These are phyloP conservation scores for Trichomycterus rosablanca DNA, from an alignment of 2,113 vertebrate species.

Conservation along the genomic window DNA sequence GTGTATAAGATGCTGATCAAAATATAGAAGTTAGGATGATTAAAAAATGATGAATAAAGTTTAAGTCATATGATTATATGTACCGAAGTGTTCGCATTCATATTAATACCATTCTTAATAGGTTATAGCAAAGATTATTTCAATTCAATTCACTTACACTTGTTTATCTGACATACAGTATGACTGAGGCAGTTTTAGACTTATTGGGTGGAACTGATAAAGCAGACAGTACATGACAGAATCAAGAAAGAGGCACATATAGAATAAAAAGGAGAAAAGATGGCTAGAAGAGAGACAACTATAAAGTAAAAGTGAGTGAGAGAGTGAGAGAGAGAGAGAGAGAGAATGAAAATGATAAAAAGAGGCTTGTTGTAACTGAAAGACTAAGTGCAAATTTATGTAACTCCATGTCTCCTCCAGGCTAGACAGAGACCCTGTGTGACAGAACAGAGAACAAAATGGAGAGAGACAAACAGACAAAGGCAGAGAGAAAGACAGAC, in stretches of 20 bases:
- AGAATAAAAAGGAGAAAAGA: conserved; percentile 13
- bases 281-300: not conserved
- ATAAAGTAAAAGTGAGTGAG: conserved; percentile 2
- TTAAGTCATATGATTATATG: too few species aligned
- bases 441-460: conserved; percentile 16
- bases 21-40: too few species aligned
- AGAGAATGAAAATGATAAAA: conserved; percentile 22
- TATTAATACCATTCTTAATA: too few species aligned
- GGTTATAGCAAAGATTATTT: too few species aligned
- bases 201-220: not conserved
- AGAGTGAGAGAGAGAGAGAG: conserved; percentile 8
- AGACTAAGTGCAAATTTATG: conserved; percentile 35
- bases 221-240: too few species aligned
- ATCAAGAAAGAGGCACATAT: not conserved
- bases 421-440: conserved; percentile 31
- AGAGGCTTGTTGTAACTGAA: conserved; percentile 10
- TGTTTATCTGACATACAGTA: too few species aligned
- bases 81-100: too few species aligned
- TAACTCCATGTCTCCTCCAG: conserved; percentile 38
- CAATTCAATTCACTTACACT: too few species aligned
- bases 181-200: not conserved
- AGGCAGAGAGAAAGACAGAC: not conserved
- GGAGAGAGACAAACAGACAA: not conserved
- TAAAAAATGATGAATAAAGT: too few species aligned
- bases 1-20: too few species aligned